Conservation (phyloP, 2,888 invertebrate genomes). For the Pandemis corylana region DNA sequence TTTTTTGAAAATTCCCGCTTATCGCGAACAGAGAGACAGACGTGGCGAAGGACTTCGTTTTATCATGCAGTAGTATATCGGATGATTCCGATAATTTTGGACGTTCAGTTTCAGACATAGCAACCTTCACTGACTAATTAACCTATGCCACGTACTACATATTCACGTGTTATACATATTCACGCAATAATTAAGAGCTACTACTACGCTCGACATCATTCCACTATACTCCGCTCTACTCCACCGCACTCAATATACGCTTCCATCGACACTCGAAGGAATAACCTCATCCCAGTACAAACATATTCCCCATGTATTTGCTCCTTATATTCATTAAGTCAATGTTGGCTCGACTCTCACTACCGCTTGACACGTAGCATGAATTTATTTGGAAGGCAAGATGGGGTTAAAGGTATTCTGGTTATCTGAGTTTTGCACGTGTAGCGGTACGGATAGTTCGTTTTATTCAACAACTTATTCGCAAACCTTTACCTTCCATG, state of each 20-base stretch:
- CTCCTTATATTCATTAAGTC: conserved; percentile 40
- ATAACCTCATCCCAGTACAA: conserved; percentile 36
- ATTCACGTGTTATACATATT: background rate
- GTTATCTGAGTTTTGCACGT: background rate
- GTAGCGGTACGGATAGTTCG: background rate
- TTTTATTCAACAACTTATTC: too few species aligned
- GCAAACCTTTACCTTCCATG: too few species aligned
- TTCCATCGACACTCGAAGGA: conserved; percentile 29
- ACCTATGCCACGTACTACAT: background rate
- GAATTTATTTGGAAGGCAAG: conserved; percentile 32
- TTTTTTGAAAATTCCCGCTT: too few species aligned
- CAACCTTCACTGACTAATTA: too few species aligned
- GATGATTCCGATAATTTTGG: too few species aligned
- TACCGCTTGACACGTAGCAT: conserved; percentile 35
- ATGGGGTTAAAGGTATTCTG: conserved; percentile 19
- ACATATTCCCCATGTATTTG: conserved; percentile 36
- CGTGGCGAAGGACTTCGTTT: too few species aligned
- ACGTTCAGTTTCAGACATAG: too few species aligned
- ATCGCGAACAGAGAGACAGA: too few species aligned
- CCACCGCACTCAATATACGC: conserved; percentile 5
- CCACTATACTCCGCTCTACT: conserved; percentile 7
- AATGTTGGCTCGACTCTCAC: conserved; percentile 39
- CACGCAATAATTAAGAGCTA: background rate
- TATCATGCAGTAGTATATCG: too few species aligned
- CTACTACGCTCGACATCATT: background rate